A percentile compares a stretch with the other conserved stretches of the same genome.
Evolutionary conservation across 2,888 invertebrate species (phyloP).

Genomic region (Byasa hedistus): DNA sequence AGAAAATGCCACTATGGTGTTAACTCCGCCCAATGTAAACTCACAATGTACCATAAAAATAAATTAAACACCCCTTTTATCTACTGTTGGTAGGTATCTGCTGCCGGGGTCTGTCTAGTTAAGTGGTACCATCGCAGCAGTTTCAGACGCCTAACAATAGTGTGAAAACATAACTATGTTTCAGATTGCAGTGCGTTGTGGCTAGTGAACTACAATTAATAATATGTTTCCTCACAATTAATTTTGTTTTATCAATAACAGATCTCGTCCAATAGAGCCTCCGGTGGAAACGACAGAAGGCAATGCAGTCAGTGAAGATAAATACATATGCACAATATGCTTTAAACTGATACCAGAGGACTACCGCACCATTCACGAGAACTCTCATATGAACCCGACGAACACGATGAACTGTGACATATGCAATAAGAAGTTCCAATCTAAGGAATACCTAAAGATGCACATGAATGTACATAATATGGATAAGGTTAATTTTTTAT

Average conservation of each 20-base stretch:
- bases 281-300: constrained; percentile 65
- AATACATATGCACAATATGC: constrained; percentile 78
- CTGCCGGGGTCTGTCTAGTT: too few species aligned
- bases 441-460: constrained; percentile 83
- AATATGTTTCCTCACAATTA: not conserved
- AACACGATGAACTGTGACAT: constrained; percentile 82
- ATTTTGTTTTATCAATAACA: constrained; percentile 35
- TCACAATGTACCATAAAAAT: too few species aligned
- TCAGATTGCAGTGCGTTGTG: too few species aligned
- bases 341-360: constrained; percentile 67
- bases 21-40: too few species aligned
- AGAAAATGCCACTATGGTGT: too few species aligned
- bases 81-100: too few species aligned
- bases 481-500: constrained; percentile 62
- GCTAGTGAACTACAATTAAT: not conserved
- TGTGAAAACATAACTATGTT: not conserved
- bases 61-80: too few species aligned
- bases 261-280: constrained; percentile 65
- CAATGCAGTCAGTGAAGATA: constrained; percentile 42
- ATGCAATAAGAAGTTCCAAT: constrained; percentile 86
- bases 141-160: too few species aligned
- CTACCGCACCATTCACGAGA: constrained; percentile 82
- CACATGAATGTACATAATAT: constrained; percentile 85
- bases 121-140: too few species aligned
- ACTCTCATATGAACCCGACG: constrained; percentile 81